phyloP scores from a whole-genome alignment of 1,140 invertebrate species.

The Cydia amplana region DNA sequence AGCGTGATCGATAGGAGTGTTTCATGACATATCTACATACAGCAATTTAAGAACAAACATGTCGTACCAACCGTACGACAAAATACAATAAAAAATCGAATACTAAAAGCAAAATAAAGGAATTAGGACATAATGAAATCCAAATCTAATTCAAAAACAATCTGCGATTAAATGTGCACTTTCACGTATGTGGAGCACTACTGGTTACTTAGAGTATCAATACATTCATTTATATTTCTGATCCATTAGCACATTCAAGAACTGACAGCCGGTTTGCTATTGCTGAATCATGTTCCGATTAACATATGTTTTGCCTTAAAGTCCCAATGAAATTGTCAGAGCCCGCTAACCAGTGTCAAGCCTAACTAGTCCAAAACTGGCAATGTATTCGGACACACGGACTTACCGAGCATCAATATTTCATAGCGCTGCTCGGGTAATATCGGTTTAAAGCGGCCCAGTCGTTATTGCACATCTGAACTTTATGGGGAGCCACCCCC shows the following conservation, averaged over 20 bases:
- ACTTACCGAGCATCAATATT: conserved; percentile 60
- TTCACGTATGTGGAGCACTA: no score
- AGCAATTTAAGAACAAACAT: no score
- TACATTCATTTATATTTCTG: no score
- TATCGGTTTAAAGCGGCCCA: conserved; percentile 74
- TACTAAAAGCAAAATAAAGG: no score
- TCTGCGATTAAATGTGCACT: no score
- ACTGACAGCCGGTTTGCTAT: not conserved
- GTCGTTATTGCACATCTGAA: conserved; percentile 73
- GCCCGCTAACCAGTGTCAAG: not conserved
- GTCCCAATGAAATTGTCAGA: no score
- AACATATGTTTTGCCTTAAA: not conserved
- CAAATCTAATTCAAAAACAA: no score
- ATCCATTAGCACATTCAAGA: not conserved
- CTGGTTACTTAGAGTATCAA: no score
- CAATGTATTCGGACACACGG: conserved; percentile 24
- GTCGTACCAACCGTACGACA: no score
- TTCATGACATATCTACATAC: not conserved
- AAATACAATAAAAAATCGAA: no score
- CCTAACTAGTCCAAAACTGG: conserved; percentile 17
- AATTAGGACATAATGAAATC: no score
- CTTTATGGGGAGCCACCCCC: conserved; percentile 72
- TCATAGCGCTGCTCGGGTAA: conserved; percentile 58
- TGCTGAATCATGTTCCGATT: not conserved
- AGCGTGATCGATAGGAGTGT: not conserved